phyloP scores from a whole-genome alignment of 1,140 invertebrate species.

The Teleogryllus occipitalis region DNA sequence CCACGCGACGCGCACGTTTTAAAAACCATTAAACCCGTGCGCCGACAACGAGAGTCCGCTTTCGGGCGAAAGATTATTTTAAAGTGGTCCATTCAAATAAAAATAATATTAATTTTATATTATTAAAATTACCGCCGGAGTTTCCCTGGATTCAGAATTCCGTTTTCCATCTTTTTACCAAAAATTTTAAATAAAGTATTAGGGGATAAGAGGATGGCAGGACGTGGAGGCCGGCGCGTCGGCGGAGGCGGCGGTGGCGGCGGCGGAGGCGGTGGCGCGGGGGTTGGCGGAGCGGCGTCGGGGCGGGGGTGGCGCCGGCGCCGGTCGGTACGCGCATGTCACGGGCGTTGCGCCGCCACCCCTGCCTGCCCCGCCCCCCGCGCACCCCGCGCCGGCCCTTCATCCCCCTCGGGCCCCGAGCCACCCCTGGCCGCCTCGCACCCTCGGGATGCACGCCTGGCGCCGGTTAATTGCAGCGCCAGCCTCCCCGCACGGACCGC shows the following conservation, averaged over 20 bases:
- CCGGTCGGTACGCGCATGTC: background rate
- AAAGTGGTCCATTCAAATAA: constrained; percentile 14
- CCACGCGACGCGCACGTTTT: constrained; percentile 12
- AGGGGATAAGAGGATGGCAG: constrained; percentile 29
- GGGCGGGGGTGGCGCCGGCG: background rate
- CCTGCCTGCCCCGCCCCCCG: too few relatives aligned
- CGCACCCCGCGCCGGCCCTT: too few relatives aligned
- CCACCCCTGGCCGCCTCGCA: too few relatives aligned
- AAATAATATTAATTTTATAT: constrained; percentile 33
- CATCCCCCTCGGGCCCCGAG: too few relatives aligned
- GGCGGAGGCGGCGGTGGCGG: too few relatives aligned
- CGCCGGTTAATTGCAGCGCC: too few relatives aligned
- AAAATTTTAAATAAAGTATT: constrained; percentile 38
- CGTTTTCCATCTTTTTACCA: constrained; percentile 36
- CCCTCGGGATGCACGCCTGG: too few relatives aligned
- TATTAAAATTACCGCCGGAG: constrained; percentile 30
- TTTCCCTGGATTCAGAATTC: constrained; percentile 31
- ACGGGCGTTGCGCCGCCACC: background rate
- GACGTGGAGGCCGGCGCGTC: constrained; percentile 15
- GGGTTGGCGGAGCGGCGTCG: background rate
- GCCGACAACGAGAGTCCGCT: constrained; percentile 1
- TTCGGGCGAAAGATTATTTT: background rate
- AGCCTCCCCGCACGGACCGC: too few relatives aligned
- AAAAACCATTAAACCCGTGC: constrained; percentile 20
- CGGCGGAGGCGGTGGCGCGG: too few relatives aligned